These are phyloP conservation scores for Sminthopsis crassicaudata DNA, from an alignment of 2,113 vertebrate species.

Conservation along the genomic window DNA sequence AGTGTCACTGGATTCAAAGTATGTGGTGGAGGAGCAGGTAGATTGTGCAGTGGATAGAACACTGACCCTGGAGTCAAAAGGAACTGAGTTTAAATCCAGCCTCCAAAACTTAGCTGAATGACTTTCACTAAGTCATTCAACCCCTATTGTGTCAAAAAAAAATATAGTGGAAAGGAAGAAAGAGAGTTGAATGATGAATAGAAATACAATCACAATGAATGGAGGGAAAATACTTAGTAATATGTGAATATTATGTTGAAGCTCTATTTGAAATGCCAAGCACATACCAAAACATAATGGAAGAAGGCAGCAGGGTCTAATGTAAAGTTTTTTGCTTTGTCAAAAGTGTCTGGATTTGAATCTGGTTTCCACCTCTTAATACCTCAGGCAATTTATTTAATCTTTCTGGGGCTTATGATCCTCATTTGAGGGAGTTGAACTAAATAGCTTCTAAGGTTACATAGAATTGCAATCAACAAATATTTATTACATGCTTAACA, in stretches of 20 bases:
- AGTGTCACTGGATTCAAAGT: background rate
- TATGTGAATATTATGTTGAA: background rate
- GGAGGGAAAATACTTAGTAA: background rate
- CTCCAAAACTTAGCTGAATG: no score
- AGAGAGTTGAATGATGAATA: background rate
- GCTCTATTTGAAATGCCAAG: constrained; percentile 1
- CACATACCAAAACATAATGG: background rate
- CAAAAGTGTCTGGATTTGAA: background rate
- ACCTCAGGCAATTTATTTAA: background rate
- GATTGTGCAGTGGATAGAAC: no score
- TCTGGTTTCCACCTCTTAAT: background rate
- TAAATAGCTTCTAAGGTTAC: no score
- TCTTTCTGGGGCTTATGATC: no score
- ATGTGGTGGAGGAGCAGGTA: no score
- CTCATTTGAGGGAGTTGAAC: no score
- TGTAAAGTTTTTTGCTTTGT: background rate
- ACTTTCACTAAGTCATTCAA: no score
- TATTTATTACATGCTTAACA: no score
- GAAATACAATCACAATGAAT: background rate
- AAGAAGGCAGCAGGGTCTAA: background rate
- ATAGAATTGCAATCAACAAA: no score
- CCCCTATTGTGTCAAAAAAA: no score
- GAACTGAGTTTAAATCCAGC: no score
- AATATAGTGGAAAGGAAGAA: background rate
- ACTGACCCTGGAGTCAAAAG: no score